Evolutionary conservation across 2,113 vertebrate genomes (phyloP).

Genomic region (Manacus vitellinus): DNA sequence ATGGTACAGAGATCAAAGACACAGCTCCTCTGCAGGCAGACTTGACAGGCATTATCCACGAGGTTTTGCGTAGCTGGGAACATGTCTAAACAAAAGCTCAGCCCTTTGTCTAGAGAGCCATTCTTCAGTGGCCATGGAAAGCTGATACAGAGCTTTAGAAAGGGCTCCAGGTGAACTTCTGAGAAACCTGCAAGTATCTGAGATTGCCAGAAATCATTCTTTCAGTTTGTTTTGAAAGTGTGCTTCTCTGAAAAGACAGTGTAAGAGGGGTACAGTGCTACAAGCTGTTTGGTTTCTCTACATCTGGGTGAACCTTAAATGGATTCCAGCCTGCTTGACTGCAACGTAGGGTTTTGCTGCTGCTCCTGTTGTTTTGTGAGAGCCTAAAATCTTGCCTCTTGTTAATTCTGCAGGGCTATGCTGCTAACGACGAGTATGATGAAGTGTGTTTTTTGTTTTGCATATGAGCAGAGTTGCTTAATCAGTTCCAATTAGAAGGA

Average conservation of each 20-base stretch:
- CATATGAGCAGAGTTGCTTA: background rate
- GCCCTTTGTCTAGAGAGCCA: background rate
- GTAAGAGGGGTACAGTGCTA: background rate
- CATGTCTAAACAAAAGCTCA: background rate
- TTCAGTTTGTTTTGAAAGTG: background rate
- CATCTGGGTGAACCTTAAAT: background rate
- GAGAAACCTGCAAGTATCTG: background rate
- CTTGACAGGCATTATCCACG: rapidly evolving
- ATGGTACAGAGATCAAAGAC: background rate
- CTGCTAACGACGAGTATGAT: background rate
- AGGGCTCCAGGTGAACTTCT: background rate
- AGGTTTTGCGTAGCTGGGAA: background rate
- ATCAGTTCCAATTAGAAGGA: background rate
- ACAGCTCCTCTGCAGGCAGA: background rate
- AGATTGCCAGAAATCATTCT: background rate
- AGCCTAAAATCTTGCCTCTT: background rate
- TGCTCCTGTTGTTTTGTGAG: background rate
- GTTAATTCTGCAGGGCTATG: background rate
- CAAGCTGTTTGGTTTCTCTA: background rate
- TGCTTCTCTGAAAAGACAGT: background rate
- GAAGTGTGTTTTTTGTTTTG: background rate
- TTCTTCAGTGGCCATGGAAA: background rate
- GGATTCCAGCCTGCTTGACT: background rate
- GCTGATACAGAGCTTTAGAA: background rate
- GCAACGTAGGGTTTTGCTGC: background rate